Percentiles rank a stretch among this genome's conserved stretches.
phyloP scores from a whole-genome alignment of 2,888 invertebrate genomes.

The Platycnemis pennipes region DNA sequence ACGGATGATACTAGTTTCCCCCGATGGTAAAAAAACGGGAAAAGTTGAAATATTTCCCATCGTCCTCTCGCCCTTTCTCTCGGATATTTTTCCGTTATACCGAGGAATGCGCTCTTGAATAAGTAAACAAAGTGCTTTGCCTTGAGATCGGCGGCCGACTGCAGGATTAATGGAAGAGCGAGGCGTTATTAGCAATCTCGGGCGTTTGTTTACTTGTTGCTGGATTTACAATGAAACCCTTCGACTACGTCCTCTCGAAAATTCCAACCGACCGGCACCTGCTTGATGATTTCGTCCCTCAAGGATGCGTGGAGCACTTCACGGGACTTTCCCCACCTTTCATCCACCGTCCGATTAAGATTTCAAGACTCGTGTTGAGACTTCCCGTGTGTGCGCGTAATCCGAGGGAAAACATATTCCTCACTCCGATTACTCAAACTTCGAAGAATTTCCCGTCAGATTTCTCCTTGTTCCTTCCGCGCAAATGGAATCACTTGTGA shows the following conservation, averaged over 20 bases:
- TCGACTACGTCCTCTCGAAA: background rate
- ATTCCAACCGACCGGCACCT: background rate
- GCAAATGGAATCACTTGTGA: too few species aligned
- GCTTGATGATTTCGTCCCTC: background rate
- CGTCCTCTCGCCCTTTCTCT: background rate
- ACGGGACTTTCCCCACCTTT: background rate
- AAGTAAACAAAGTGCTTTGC: background rate
- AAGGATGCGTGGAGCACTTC: background rate
- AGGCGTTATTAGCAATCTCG: background rate
- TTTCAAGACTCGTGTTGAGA: slow-evolving; percentile 1
- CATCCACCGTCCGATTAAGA: slow-evolving; percentile 10
- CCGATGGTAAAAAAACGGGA: background rate
- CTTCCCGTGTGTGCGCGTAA: background rate
- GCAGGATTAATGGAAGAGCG: background rate
- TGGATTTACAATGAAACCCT: background rate
- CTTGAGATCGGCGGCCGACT: background rate
- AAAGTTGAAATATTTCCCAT: slow-evolving; percentile 6
- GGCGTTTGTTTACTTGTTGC: background rate
- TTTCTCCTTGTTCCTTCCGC: background rate
- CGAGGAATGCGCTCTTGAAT: background rate
- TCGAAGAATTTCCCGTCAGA: background rate
- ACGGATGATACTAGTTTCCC: background rate
- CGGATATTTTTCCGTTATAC: background rate
- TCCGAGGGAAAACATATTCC: background rate
- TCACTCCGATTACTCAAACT: background rate